Percentiles rank a stretch among this genome's conserved stretches.
phyloP scores from a whole-genome alignment of 1,140 invertebrate species.

The Sminthurinus signatus region DNA sequence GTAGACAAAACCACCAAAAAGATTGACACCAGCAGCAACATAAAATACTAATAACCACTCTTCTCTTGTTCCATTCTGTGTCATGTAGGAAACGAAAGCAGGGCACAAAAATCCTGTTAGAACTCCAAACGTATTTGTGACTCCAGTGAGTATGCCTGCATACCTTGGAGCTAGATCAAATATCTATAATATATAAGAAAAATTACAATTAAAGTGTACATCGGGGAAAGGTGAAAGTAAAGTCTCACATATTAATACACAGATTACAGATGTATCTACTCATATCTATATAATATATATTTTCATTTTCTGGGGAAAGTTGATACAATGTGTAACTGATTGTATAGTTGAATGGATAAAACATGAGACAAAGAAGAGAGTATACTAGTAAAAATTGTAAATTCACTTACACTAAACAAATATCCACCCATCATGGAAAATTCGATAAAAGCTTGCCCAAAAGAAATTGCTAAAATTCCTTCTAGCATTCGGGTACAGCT shows the following conservation, averaged over 20 bases:
- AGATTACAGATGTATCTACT: no score
- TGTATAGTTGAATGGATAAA: no score
- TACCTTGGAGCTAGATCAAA: slow-evolving; percentile 43
- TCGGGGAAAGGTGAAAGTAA: no score
- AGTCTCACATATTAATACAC: no score
- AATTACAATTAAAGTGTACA: no score
- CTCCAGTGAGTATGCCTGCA: slow-evolving; percentile 45
- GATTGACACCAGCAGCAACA: slow-evolving; percentile 41
- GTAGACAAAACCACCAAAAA: slow-evolving; percentile 47
- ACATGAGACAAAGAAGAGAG: no score
- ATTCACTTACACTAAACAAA: slow-evolving; percentile 42
- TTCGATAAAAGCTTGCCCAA: slow-evolving; percentile 37
- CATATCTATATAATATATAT: no score
- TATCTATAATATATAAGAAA: no score
- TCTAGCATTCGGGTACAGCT: slow-evolving; percentile 30
- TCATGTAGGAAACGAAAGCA: slow-evolving; percentile 38
- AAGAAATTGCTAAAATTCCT: slow-evolving; percentile 31
- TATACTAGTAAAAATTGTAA: no score
- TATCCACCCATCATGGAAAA: slow-evolving; percentile 43
- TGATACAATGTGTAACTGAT: no score
- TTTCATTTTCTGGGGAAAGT: no score
- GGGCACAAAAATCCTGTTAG: slow-evolving; percentile 44
- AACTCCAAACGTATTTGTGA: slow-evolving; percentile 46
- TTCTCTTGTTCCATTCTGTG: slow-evolving; percentile 42
- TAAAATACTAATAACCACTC: slow-evolving; percentile 45